Base-by-base conservation (phyloP, 2,113 vertebrate species). In the Rousettus leschenaultii region DNA sequence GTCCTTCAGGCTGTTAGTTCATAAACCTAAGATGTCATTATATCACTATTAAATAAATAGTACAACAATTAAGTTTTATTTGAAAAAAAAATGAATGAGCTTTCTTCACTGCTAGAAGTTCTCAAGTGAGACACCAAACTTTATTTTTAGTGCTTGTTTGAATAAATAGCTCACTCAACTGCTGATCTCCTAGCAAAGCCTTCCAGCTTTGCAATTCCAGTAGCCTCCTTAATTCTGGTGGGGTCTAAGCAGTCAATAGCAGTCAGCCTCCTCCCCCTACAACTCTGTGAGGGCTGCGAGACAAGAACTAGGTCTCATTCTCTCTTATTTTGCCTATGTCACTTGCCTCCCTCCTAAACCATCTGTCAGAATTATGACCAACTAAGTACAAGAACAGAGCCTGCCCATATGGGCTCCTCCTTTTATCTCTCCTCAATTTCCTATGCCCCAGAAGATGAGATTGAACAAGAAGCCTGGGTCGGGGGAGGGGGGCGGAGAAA, bases 31-130 rank as follows among this genome's bases (percentile, higher is more conserved):
- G 79, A 92, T 90, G 21, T 38, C 95, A 97, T 93, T 94, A 93
- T 91, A 87, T 95, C 89, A 95, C 66, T 91, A 91, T 95, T 97
- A 96, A 97, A 88, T 94, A 97, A 97, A 90, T 53, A 92, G 45
- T 90, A 92, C 35, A 33, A 92, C 5, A 51, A 95, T 97, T 95
- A 96, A 86, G n/a, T 92, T 95, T 97, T 93, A 92, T 97, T 92
- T 92, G 80, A 95, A 97, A 82, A 95, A 95, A 83, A n/a, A n/a
- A n/a, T 45, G 89, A 95, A 94, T 95, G 86, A 48, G 43, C 68
- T 95, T 95, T 73, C 78, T 97, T 86, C 43, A 87, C 43, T 74
- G 68, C 74, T 96, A 61, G 92, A 93, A 96, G 94, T 95, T 97
- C 89, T 95, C 90, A 95, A 95, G 96, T 0, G 35, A 90, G 51